phyloP scores from a whole-genome alignment of 2,113 vertebrate species.

The Scopus umbretta region DNA sequence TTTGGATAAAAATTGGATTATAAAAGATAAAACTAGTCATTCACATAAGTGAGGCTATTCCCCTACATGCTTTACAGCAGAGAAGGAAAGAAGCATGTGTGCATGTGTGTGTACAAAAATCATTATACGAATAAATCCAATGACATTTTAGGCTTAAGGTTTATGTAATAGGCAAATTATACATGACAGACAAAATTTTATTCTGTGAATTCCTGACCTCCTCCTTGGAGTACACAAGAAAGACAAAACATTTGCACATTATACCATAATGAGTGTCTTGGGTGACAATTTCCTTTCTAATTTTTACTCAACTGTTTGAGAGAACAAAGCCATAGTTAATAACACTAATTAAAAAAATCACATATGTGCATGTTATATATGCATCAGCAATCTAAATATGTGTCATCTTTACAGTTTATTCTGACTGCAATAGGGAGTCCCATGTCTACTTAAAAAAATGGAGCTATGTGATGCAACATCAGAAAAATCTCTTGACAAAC shows the following conservation, averaged over 20 bases:
- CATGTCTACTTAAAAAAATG: not conserved
- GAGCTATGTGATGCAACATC: not conserved
- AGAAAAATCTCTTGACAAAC: not conserved
- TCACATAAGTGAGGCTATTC: not conserved
- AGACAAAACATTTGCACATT: not conserved
- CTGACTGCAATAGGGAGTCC: not conserved
- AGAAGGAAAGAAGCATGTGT: not conserved
- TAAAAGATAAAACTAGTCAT: not conserved
- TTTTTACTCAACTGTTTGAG: not conserved
- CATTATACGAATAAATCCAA: not conserved
- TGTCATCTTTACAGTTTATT: not conserved
- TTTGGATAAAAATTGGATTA: not conserved
- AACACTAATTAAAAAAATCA: not conserved
- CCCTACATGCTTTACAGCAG: not conserved
- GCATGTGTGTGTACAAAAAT: not conserved
- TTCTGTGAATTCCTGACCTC: not conserved
- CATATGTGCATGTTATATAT: not conserved
- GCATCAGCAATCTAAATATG: not conserved
- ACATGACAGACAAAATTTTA: not conserved
- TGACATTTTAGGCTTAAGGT: not conserved
- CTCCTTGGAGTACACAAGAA: not conserved
- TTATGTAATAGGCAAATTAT: not conserved
- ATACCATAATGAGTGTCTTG: not conserved
- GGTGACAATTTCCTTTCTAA: not conserved
- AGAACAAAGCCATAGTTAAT: not conserved